A percentile compares a stretch with the other conserved stretches of the same genome.
These are phyloP conservation scores for Arenaria interpres DNA, from an alignment of 2,113 vertebrate species.

Conservation along the genomic window DNA sequence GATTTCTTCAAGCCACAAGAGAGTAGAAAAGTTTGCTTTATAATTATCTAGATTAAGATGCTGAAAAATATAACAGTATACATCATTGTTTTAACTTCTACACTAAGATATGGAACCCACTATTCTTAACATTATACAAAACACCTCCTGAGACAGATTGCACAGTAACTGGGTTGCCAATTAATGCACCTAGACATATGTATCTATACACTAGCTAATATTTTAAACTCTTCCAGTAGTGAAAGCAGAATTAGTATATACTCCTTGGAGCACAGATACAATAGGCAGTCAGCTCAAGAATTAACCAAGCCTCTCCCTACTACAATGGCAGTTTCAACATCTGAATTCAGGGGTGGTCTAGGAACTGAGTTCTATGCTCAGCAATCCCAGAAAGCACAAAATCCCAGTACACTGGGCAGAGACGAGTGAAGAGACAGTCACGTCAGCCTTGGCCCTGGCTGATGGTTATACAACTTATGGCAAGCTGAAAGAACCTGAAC, in stretches of 20 bases:
- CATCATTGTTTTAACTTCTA: neutral
- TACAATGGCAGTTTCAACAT: neutral
- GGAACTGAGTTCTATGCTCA: neutral
- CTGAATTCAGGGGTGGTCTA: neutral
- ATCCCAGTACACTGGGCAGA: neutral
- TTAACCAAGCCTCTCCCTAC: neutral
- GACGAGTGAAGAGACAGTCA: neutral
- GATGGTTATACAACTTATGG: accelerated
- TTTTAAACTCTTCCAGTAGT: neutral
- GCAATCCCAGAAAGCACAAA: neutral
- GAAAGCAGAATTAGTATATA: neutral
- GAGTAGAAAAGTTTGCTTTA: slow-evolving; percentile 80
- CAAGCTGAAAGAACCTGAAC: neutral
- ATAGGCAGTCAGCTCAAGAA: neutral
- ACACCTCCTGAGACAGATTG: neutral
- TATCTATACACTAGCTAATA: neutral
- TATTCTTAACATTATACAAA: neutral
- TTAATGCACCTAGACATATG: neutral
- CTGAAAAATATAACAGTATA: slow-evolving; percentile 63
- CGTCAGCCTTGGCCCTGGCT: neutral
- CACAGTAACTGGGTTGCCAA: neutral
- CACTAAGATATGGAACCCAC: neutral
- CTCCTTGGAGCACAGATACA: neutral
- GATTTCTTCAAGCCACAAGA: slow-evolving; percentile 95
- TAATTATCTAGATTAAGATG: slow-evolving; percentile 79